These are phyloP conservation scores for Botia almorhae DNA, from an alignment of 2,797 vertebrate genomes.

Conservation along the genomic window DNA sequence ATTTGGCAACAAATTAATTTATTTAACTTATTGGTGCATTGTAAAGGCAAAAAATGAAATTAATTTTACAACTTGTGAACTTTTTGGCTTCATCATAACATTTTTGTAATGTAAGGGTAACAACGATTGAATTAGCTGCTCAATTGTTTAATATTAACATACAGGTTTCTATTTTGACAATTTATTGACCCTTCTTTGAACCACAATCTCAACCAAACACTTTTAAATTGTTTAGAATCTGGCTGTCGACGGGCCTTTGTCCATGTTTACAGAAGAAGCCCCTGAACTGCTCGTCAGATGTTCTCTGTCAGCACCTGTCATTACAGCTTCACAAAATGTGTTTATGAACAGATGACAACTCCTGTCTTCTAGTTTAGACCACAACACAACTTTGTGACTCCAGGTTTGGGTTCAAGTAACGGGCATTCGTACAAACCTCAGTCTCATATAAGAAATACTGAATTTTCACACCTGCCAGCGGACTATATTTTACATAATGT, in stretches of 20 bases:
- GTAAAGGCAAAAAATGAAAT: not conserved
- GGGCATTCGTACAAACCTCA: constrained; percentile 38
- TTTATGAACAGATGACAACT: constrained; percentile 82
- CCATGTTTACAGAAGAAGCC: constrained; percentile 59
- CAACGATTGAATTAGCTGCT: no score
- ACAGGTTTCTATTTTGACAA: no score
- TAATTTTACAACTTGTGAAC: no score
- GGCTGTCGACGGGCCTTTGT: constrained; percentile 24
- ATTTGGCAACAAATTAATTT: no score
- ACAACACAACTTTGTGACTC: constrained; percentile 74
- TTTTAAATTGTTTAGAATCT: constrained; percentile 20
- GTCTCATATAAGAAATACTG: not conserved
- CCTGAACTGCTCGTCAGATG: constrained; percentile 23
- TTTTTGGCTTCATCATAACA: not conserved
- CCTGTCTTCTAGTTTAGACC: constrained; percentile 76
- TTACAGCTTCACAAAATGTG: constrained; percentile 72
- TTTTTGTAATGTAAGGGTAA: not conserved
- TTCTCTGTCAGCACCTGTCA: constrained; percentile 64
- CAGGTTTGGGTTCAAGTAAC: constrained; percentile 50
- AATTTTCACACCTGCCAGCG: not conserved
- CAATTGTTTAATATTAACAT: no score
- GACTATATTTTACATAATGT: no score
- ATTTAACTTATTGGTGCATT: not conserved
- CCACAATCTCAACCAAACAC: constrained; percentile 37
- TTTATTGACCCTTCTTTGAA: constrained; percentile 45